Conservation (phyloP, 2,797 vertebrate species). For the Steatocranus sp. region DNA sequence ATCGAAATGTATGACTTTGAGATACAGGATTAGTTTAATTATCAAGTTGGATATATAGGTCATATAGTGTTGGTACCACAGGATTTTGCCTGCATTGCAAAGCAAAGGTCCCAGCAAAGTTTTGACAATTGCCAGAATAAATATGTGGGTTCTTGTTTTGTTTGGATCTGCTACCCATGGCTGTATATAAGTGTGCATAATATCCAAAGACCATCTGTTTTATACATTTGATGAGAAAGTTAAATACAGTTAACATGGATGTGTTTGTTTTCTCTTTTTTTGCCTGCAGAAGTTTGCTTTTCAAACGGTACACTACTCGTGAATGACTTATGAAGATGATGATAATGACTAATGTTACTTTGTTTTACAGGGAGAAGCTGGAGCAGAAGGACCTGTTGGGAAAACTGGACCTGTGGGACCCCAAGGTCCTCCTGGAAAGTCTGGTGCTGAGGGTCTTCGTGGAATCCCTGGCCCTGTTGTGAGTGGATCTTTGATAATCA, state of each 20-base stretch:
- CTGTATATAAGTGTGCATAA: background rate
- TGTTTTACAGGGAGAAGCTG: slow-evolving; percentile 85
- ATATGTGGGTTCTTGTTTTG: background rate
- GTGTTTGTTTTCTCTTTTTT: background rate
- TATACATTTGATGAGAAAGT: background rate
- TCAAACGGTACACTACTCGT: background rate
- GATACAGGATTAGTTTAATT: background rate
- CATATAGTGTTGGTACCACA: background rate
- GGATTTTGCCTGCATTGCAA: background rate
- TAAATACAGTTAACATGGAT: background rate
- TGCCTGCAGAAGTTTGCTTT: background rate
- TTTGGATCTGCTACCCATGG: background rate
- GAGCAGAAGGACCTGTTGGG: slow-evolving; percentile 89
- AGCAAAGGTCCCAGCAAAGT: background rate
- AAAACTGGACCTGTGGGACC: slow-evolving; percentile 96
- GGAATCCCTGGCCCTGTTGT: slow-evolving; percentile 98
- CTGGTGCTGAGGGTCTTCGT: slow-evolving; percentile 91
- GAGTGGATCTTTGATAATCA: slow-evolving; percentile 49
- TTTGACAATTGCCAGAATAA: background rate
- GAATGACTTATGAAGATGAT: background rate
- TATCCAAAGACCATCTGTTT: background rate
- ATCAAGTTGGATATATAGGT: background rate
- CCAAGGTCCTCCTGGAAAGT: slow-evolving; percentile 89
- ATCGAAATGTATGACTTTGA: background rate
- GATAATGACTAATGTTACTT: background rate